phyloP scores from a whole-genome alignment of 2,113 vertebrate genomes.

The Copsychus sechellarum region DNA sequence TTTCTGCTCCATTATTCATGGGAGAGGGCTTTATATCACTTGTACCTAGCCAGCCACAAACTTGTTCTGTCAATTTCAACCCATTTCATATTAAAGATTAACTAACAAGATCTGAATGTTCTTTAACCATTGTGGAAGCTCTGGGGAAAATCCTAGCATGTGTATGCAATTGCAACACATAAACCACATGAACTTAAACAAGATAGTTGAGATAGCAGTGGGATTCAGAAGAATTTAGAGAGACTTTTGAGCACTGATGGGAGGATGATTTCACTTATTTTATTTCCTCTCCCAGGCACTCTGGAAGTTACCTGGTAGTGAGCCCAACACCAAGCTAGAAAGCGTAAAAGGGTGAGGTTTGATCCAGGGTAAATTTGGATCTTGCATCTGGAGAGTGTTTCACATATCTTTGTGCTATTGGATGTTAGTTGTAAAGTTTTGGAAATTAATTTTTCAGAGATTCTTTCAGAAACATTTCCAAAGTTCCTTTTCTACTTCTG shows the following conservation, averaged over 20 bases:
- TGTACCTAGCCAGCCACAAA: neutral
- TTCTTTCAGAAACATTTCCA: neutral
- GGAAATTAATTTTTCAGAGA: neutral
- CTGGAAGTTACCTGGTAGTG: neutral
- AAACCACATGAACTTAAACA: neutral
- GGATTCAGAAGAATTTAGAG: neutral
- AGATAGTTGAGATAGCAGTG: neutral
- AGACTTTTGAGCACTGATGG: neutral
- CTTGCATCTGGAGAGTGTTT: neutral
- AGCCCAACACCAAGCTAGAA: neutral
- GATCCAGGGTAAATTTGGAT: neutral
- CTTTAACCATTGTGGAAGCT: neutral
- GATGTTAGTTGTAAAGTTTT: neutral
- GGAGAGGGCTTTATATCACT: neutral
- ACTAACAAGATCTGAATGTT: neutral
- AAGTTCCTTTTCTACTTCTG: neutral
- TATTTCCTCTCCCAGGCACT: neutral
- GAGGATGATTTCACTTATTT: neutral
- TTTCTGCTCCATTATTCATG: neutral
- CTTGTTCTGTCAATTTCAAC: neutral
- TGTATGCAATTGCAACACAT: neutral
- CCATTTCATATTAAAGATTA: slow-evolving; percentile 5
- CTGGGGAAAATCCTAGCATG: neutral
- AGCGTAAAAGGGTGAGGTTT: neutral
- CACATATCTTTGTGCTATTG: neutral